Conservation (phyloP, 2,797 vertebrate species). For the Tachyglossus aculeatus region DNA sequence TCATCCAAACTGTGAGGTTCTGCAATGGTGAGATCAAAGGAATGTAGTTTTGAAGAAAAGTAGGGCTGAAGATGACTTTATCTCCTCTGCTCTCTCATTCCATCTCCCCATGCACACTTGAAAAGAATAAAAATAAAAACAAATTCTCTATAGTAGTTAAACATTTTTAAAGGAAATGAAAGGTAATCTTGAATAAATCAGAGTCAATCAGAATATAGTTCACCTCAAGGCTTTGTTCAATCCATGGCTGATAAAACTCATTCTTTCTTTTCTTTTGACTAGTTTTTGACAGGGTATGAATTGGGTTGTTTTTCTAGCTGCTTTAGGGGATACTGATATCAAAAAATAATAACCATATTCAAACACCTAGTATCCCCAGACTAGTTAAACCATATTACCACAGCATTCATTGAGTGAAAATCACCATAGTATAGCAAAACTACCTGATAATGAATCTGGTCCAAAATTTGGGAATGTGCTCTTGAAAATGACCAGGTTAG, state of each 20-base stretch:
- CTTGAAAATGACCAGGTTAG: no score
- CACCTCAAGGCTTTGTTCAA: not conserved
- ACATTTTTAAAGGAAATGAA: not conserved
- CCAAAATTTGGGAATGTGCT: no score
- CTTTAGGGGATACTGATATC: no score
- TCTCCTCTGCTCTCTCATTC: not conserved
- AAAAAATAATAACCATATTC: no score
- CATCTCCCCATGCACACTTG: not conserved
- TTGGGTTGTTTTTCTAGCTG: no score
- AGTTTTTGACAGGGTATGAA: not conserved
- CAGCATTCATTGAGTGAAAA: no score
- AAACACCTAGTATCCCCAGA: no score
- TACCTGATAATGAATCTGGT: no score
- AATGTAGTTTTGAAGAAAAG: not conserved
- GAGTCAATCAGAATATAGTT: not conserved
- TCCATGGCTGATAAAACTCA: not conserved
- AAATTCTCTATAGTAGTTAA: not conserved
- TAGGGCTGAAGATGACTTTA: not conserved
- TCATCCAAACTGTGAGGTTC: not conserved
- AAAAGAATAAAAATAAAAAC: slow-evolving; percentile 14
- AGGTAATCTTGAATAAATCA: not conserved
- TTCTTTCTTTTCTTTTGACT: not conserved
- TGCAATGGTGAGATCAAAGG: not conserved
- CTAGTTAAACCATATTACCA: no score
- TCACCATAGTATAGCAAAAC: no score